Conservation (phyloP, 2,797 vertebrate genomes). For the Falco columbarius region DNA sequence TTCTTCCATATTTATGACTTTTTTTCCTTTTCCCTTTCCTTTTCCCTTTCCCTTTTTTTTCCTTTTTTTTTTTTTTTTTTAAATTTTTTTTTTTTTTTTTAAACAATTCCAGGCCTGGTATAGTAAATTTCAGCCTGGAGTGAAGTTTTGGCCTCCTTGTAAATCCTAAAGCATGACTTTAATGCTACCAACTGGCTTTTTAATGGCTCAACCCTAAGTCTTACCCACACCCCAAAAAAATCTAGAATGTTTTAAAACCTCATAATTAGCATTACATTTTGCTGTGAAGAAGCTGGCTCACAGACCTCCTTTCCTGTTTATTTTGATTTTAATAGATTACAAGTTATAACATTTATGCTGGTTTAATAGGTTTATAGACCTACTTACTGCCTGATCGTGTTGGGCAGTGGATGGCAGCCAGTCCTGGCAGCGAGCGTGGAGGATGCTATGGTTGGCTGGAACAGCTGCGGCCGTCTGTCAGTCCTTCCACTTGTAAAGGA, state of each 20-base stretch:
- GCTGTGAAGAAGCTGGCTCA: conserved; percentile 9
- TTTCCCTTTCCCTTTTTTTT: not conserved
- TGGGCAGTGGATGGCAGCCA: conserved; percentile 18
- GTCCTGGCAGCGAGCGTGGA: not conserved
- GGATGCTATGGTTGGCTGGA: conserved; percentile 45
- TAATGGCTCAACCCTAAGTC: not conserved
- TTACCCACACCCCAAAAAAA: not conserved
- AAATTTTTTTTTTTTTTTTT: no score
- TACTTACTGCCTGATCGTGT: conserved; percentile 1
- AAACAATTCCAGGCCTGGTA: not conserved
- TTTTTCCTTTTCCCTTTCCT: no score
- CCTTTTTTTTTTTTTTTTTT: no score
- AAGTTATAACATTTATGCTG: conserved; percentile 31
- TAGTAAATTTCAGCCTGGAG: conserved; percentile 5
- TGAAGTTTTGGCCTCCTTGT: not conserved
- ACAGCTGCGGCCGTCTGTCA: not conserved
- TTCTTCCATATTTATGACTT: not conserved
- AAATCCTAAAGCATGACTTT: conserved; percentile 34
- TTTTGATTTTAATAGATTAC: conserved; percentile 45
- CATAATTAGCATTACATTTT: conserved; percentile 17
- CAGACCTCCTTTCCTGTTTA: conserved; percentile 21
- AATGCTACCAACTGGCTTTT: conserved; percentile 46
- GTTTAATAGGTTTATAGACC: conserved; percentile 37
- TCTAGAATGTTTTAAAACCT: not conserved
- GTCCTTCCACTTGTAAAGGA: not conserved